Evolutionary conservation across 2,113 vertebrate genomes (phyloP).

Genomic region (Mustela lutreola): DNA sequence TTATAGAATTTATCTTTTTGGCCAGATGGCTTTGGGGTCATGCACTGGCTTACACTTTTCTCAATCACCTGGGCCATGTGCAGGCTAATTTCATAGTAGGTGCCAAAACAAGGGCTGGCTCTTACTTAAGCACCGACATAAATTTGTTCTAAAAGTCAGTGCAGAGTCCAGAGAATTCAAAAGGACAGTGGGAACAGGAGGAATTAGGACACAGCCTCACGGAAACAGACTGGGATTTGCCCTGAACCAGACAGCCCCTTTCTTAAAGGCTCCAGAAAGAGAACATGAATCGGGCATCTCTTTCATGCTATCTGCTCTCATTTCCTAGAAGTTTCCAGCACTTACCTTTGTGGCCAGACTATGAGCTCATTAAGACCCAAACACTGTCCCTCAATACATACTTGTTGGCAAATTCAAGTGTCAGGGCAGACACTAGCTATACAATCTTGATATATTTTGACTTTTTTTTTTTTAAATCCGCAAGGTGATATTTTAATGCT

Average conservation of each 20-base stretch:
- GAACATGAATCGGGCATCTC: accelerated
- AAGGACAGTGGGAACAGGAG: neutral
- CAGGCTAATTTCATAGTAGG: neutral
- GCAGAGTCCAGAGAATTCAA: neutral
- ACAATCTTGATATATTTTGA: neutral
- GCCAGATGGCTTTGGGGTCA: neutral
- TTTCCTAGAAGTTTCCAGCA: neutral
- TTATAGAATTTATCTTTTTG: neutral
- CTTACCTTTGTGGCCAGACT: neutral
- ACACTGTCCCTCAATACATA: neutral
- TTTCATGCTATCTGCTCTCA: neutral
- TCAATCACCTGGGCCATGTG: accelerated
- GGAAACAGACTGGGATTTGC: accelerated
- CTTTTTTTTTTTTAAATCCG: neutral
- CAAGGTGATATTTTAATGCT: neutral
- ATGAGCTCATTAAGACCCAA: neutral
- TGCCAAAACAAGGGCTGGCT: neutral
- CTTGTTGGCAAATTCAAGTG: neutral
- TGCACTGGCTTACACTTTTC: neutral
- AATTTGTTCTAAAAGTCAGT: neutral
- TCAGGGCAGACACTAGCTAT: accelerated
- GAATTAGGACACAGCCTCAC: neutral
- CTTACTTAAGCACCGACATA: too few species aligned
- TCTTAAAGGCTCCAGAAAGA: neutral
- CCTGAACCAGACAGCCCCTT: accelerated